Percentiles rank a stretch among this genome's conserved stretches.
phyloP scores from a whole-genome alignment of 1,140 invertebrate species.

The Diuraphis noxia region DNA sequence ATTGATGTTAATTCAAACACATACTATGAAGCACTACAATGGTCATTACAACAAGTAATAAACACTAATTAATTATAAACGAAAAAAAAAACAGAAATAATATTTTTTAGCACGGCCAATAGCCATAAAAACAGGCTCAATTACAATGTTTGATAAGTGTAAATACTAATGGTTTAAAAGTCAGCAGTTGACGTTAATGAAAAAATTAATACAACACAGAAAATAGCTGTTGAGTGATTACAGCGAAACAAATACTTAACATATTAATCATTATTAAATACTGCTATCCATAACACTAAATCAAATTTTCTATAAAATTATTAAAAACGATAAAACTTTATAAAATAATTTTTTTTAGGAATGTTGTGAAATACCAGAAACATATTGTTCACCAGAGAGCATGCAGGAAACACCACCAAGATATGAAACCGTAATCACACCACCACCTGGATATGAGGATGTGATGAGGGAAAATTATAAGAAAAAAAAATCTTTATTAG shows the following conservation, averaged over 20 bases:
- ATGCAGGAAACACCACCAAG: conserved; percentile 43
- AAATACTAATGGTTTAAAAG: neutral
- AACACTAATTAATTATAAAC: neutral
- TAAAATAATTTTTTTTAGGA: conserved; percentile 22
- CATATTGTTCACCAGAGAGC: neutral
- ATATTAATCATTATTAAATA: neutral
- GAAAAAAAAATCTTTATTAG: conserved; percentile 40
- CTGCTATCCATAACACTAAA: neutral
- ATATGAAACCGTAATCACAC: conserved; percentile 54
- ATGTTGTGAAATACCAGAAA: conserved; percentile 33
- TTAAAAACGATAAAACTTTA: neutral
- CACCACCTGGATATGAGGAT: conserved; percentile 52
- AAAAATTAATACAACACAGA: neutral
- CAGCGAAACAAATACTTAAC: neutral
- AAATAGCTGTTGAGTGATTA: neutral
- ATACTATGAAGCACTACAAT: conserved; percentile 44
- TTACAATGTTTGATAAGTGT: neutral
- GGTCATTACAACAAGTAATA: conserved; percentile 44
- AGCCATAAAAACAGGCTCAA: neutral
- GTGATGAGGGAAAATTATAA: conserved; percentile 40
- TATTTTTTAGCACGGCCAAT: neutral
- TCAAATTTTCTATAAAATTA: neutral
- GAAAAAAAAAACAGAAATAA: neutral
- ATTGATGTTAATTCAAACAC: conserved; percentile 50
- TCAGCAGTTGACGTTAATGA: neutral